phyloP scores from a whole-genome alignment of 2,888 invertebrate species.

The Drosophila subquinaria region DNA sequence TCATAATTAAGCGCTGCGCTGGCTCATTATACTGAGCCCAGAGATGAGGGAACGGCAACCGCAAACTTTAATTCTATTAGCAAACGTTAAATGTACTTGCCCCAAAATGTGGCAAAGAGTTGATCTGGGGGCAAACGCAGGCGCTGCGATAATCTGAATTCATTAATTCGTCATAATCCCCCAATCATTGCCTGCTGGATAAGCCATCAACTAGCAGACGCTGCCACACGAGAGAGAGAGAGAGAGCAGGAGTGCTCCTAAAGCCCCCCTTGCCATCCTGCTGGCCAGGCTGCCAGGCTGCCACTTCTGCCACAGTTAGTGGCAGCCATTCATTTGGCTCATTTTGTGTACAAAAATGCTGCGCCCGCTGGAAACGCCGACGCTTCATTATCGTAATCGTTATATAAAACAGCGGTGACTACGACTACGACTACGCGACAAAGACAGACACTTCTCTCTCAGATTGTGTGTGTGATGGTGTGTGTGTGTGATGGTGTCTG shows the following conservation, averaged over 20 bases:
- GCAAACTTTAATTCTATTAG: conserved; percentile 83
- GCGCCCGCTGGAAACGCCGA: conserved; percentile 73
- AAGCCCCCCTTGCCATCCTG: neutral
- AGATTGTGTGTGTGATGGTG: conserved; percentile 5
- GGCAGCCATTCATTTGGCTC: conserved; percentile 74
- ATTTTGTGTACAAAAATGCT: conserved; percentile 80
- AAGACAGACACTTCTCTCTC: conserved; percentile 53
- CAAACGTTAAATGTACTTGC: conserved; percentile 76
- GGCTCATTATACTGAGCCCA: conserved; percentile 45
- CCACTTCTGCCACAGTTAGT: conserved; percentile 31
- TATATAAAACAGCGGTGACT: conserved; percentile 81
- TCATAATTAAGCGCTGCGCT: conserved; percentile 67
- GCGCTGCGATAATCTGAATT: conserved; percentile 79
- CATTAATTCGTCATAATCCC: conserved; percentile 83
- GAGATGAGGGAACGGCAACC: conserved; percentile 31
- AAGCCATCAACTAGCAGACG: conserved; percentile 82
- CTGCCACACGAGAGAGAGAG: conserved; percentile 32
- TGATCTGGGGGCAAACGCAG: conserved; percentile 58
- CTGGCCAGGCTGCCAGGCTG: conserved; percentile 1
- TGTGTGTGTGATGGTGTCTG: conserved; percentile 2
- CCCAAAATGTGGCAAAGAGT: conserved; percentile 24
- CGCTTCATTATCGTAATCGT: conserved; percentile 81
- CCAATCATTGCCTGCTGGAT: conserved; percentile 78
- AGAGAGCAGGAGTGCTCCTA: neutral
- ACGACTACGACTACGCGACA: conserved; percentile 47